A percentile compares a stretch with the other conserved stretches of the same genome.
Evolutionary conservation across 2,888 invertebrate species (phyloP).

Genomic region (Sphinx pinastri): DNA sequence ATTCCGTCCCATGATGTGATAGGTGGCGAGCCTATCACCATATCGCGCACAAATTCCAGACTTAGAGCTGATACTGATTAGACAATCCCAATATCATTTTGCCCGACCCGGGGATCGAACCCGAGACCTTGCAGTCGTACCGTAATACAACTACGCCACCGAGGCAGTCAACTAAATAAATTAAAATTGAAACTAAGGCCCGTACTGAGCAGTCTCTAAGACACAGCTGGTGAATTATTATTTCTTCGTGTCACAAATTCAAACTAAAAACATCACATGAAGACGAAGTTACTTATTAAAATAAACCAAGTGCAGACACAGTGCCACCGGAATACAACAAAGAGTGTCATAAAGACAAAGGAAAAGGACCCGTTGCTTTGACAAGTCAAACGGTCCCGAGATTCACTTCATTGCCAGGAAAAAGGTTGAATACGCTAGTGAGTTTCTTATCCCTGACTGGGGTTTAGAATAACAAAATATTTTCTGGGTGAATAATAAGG

Average conservation of each 20-base stretch:
- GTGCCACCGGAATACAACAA: background rate
- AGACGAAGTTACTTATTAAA: conserved; percentile 2
- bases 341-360: conserved; percentile 2
- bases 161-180: too few species aligned
- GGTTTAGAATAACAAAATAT: background rate
- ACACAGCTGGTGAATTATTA: too few species aligned
- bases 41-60: too few species aligned
- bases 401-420: conserved; percentile 19
- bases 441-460: background rate
- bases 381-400: conserved; percentile 22
- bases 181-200: too few species aligned
- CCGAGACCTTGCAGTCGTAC: too few species aligned
- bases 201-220: too few species aligned
- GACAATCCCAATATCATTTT: too few species aligned
- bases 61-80: too few species aligned
- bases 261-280: background rate
- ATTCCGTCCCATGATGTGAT: too few species aligned
- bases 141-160: too few species aligned
- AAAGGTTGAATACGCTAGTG: conserved; percentile 13
- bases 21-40: too few species aligned
- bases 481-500: background rate
- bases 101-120: too few species aligned
- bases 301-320: background rate
- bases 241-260: background rate
- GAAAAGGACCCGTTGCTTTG: conserved; percentile 15